phyloP scores from a whole-genome alignment of 2,888 invertebrate genomes.

The Brachypalpus laphriformis region DNA sequence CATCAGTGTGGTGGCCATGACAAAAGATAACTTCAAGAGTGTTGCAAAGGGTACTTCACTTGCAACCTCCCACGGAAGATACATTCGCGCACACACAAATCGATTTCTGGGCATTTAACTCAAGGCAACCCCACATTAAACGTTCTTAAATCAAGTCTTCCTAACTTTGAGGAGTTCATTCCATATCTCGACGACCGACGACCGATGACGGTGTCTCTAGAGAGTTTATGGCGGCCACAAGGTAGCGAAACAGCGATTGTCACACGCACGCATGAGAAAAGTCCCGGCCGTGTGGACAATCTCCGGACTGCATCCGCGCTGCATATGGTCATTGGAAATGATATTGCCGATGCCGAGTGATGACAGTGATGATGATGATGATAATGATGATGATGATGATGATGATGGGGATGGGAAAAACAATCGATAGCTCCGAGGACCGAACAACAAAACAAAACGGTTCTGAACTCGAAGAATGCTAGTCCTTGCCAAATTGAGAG shows the following conservation, averaged over 20 bases:
- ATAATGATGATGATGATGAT: conserved; percentile 50
- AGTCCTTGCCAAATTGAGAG: conserved; percentile 71
- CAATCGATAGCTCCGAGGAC: conserved; percentile 54
- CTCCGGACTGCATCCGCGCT: conserved; percentile 16
- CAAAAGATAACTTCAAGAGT: conserved; percentile 39
- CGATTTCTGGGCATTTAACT: conserved; percentile 66
- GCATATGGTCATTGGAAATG: conserved; percentile 60
- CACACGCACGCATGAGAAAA: conserved; percentile 65
- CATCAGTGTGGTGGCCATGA: conserved; percentile 33
- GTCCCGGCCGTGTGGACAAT: conserved; percentile 26
- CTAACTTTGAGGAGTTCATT: conserved; percentile 72
- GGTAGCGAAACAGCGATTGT: conserved; percentile 71
- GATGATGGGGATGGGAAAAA: conserved; percentile 47
- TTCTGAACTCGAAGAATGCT: conserved; percentile 70
- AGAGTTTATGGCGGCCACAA: conserved; percentile 64
- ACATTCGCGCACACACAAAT: conserved; percentile 31
- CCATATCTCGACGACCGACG: conserved; percentile 50
- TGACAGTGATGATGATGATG: conserved; percentile 64
- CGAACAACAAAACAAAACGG: conserved; percentile 67
- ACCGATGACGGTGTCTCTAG: conserved; percentile 46
- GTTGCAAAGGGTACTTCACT: conserved; percentile 3
- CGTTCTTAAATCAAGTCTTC: conserved; percentile 66
- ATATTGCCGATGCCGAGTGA: conserved; percentile 59
- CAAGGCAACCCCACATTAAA: conserved; percentile 41
- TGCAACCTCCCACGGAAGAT: conserved; percentile 49